Evolutionary conservation across 2,113 vertebrate species (phyloP), one percentile per base, ranked within the genome.

Genomic region (Nibea coibor): DNA sequence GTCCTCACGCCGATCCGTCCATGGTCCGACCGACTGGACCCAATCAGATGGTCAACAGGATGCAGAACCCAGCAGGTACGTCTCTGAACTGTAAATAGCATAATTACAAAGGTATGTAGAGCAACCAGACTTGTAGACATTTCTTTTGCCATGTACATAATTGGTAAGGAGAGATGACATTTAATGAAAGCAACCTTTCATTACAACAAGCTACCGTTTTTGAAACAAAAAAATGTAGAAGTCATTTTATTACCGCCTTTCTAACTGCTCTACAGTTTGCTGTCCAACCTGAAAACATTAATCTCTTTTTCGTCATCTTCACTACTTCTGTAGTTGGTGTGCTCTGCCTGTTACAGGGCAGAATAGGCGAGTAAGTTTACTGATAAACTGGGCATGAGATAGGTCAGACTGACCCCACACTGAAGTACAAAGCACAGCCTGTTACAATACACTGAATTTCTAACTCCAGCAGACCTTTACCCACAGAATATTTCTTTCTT

Each of bases 41-140:
- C 91, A 97, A 93, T 89, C 97, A 98, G 93, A 97, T 99, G 95
- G 96, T 96, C 90, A 97, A 92, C 92, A 95, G 97, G 78, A 97
- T 99, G 94, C 95, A 96, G 89, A 96, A 94, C 76, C 97, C 97
- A 76, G 86, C 96, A 93, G 97, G 98, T 98, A 93, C 50, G 57
- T 42, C 20, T 74, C 50, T 26, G 1, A 28, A 10, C 3, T 16
- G 16, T 35, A 19, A 28, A 69, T 71, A 0, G 11, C 12, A 20
- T 5, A 20, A 20, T 67, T 61, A 45, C 5, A 51, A 54, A 68
- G 35, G 16, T 31, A 19, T 57, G 11, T 57, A 48, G 9, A 31
- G 12, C n/a, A 31, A 20, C 42, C 20, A 31, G 12, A 71, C n/a
- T 11, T 35, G 0, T 6, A 56, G 26, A 48, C 63, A 35, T 12